Conservation (phyloP, 1,140 invertebrate genomes). For the Anoplophora glabripennis region DNA sequence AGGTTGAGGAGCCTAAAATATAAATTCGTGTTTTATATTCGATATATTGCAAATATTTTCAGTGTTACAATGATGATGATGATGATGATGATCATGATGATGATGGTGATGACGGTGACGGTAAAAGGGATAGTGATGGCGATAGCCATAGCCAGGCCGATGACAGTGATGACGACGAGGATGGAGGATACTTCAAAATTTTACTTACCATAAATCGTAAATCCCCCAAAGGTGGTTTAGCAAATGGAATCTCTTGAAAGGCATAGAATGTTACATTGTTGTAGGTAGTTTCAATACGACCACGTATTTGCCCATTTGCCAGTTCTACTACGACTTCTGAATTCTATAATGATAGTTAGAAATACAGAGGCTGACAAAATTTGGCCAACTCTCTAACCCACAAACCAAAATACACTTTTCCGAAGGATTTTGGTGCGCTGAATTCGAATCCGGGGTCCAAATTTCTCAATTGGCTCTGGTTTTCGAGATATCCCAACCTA, state of each 20-base stretch:
- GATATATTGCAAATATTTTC: neutral
- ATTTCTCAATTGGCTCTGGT: too few relatives aligned
- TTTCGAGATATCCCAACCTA: too few relatives aligned
- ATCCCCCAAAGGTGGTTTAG: neutral
- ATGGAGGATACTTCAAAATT: neutral
- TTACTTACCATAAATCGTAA: slow-evolving; percentile 4
- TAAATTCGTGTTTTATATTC: neutral
- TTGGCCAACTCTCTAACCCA: too few relatives aligned
- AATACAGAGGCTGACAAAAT: too few relatives aligned
- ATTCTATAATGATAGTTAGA: neutral
- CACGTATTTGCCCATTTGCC: neutral
- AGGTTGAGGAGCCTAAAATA: slow-evolving; percentile 10
- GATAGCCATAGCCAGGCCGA: neutral
- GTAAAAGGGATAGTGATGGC: neutral
- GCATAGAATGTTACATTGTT: neutral
- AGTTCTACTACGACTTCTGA: neutral
- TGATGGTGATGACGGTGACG: neutral
- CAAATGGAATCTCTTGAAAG: slow-evolving; percentile 1
- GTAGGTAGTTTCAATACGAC: neutral
- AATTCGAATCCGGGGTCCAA: too few relatives aligned
- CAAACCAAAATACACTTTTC: too few relatives aligned
- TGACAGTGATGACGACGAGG: neutral
- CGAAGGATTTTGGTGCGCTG: too few relatives aligned
- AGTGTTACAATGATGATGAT: too few relatives aligned
- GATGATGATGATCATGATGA: too few relatives aligned